Evolutionary conservation across 2,797 vertebrate species (phyloP).

Genomic region (Onychomys torridus): DNA sequence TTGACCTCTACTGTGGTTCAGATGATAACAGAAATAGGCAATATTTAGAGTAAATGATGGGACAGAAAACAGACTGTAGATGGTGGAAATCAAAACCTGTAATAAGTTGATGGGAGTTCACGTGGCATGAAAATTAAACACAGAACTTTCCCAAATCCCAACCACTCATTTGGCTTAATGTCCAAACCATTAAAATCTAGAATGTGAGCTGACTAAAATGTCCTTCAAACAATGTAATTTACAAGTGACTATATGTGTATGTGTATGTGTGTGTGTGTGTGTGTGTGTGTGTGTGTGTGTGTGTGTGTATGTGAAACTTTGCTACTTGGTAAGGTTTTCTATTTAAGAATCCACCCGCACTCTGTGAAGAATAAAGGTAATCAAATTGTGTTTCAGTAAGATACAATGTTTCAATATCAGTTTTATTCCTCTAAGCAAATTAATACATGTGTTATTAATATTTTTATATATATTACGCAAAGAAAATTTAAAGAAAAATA

Average conservation of each 20-base stretch:
- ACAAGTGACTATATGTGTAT: not conserved
- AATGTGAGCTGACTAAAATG: not conserved
- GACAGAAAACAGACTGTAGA: not conserved
- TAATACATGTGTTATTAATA: not conserved
- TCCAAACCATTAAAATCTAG: not conserved
- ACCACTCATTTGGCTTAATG: not conserved
- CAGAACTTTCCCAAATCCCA: not conserved
- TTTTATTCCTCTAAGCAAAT: conserved; percentile 52
- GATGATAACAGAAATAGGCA: not conserved
- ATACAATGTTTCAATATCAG: not conserved
- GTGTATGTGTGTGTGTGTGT: not conserved
- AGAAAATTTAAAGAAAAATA: not conserved
- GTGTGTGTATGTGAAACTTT: not conserved
- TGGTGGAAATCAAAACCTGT: not conserved
- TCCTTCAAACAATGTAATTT: not conserved
- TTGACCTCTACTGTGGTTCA: not conserved
- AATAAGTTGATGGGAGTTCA: not conserved
- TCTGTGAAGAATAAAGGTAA: not conserved
- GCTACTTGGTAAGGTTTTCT: not conserved
- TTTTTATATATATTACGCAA: not conserved
- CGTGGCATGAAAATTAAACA: not conserved
- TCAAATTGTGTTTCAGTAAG: not conserved
- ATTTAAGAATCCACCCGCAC: not conserved
- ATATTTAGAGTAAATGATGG: not conserved
- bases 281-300: not conserved